phyloP scores from a whole-genome alignment of 2,888 invertebrate species.

The Dorcus hopei region DNA sequence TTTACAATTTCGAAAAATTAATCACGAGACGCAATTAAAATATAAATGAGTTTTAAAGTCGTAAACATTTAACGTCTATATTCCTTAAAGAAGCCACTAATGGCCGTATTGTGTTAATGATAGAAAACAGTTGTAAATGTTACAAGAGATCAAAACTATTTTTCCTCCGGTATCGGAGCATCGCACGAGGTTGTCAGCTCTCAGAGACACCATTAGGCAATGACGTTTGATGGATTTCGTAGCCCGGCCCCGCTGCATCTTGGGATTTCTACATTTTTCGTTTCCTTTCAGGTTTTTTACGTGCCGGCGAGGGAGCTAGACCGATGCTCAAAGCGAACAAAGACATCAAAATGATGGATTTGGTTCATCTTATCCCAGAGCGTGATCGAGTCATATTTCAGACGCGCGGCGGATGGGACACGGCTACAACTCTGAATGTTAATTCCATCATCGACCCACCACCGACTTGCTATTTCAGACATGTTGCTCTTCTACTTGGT shows the following conservation, averaged over 20 bases:
- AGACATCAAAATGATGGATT: conserved; percentile 55
- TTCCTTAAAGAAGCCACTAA: not conserved
- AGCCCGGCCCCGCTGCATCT: conserved; percentile 44
- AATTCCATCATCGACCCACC: conserved; percentile 47
- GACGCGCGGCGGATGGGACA: conserved; percentile 43
- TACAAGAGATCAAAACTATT: conserved; percentile 12
- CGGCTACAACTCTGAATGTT: conserved; percentile 50
- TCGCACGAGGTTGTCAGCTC: conserved; percentile 33
- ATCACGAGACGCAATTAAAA: not conserved
- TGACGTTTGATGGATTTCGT: conserved; percentile 48
- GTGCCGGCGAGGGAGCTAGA: conserved; percentile 24
- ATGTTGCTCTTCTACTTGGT: conserved; percentile 15
- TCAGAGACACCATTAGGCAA: conserved; percentile 43
- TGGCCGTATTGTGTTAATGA: conserved; percentile 10
- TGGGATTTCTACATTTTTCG: conserved; percentile 47
- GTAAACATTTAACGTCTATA: not conserved
- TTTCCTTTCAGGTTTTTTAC: conserved; percentile 29
- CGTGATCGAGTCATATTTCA: conserved; percentile 54
- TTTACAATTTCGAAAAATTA: no score
- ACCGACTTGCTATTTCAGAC: conserved; percentile 19
- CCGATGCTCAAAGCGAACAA: conserved; percentile 48
- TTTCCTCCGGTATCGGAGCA: conserved; percentile 17
- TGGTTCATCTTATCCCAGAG: conserved; percentile 53
- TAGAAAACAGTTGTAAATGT: conserved; percentile 17
- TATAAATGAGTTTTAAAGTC: not conserved